Percentiles rank a stretch among this genome's conserved stretches.
Evolutionary conservation across 2,888 invertebrate species (phyloP).

Genomic region (Orchestes rusci): DNA sequence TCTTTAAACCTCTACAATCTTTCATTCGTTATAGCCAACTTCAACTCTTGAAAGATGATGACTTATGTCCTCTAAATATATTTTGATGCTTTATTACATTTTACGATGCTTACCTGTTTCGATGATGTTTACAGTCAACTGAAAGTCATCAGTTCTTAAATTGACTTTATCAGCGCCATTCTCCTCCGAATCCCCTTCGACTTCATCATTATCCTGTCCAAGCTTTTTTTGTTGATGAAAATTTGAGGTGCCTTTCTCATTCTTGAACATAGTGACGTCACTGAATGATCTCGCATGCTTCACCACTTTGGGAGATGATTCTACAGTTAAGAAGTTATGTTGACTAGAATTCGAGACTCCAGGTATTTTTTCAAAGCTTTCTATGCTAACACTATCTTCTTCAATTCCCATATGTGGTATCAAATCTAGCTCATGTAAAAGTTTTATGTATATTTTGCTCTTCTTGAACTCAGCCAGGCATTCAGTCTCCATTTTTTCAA

Average conservation of each 20-base stretch:
- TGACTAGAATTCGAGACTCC: background rate
- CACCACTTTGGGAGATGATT: constrained; percentile 31
- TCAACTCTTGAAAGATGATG: too few species aligned
- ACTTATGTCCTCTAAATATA: too few species aligned
- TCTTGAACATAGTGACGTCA: constrained; percentile 36
- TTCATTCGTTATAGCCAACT: too few species aligned
- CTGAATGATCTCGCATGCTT: constrained; percentile 43
- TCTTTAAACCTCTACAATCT: too few species aligned
- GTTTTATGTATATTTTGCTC: constrained; percentile 58
- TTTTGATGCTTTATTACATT: too few species aligned
- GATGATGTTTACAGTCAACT: constrained; percentile 54
- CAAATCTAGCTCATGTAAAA: constrained; percentile 66
- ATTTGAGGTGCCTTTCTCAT: constrained; percentile 6
- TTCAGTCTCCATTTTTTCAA: constrained; percentile 54
- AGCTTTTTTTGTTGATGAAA: constrained; percentile 12
- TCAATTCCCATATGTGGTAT: constrained; percentile 52
- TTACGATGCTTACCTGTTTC: constrained; percentile 50
- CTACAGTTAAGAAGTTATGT: constrained; percentile 28
- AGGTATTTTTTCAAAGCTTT: constrained; percentile 33
- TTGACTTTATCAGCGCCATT: constrained; percentile 26
- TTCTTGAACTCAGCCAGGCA: constrained; percentile 53
- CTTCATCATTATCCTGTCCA: constrained; percentile 7
- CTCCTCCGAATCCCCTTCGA: constrained; percentile 16
- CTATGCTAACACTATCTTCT: constrained; percentile 52
- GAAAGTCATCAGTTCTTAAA: constrained; percentile 38